Evolutionary conservation across 2,888 invertebrate genomes (phyloP).

Genomic region (Mongoloraphidia duomilia): DNA sequence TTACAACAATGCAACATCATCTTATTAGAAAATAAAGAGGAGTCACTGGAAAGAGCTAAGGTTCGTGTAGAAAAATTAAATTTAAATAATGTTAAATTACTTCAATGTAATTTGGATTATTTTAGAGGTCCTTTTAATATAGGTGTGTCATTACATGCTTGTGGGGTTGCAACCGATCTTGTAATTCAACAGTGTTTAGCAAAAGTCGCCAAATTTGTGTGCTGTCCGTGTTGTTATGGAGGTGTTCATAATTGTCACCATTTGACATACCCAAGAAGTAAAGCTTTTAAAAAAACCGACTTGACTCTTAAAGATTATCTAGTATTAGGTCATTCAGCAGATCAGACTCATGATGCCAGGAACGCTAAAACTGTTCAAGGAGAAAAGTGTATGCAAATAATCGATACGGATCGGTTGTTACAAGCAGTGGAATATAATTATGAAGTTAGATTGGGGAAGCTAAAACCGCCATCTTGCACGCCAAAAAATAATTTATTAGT

Average conservation of each 20-base stretch:
- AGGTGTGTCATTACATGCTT: slow-evolving; percentile 83
- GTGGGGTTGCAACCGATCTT: slow-evolving; percentile 87
- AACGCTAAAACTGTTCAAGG: slow-evolving; percentile 61
- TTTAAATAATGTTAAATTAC: slow-evolving; percentile 59
- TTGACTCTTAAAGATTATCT: slow-evolving; percentile 47
- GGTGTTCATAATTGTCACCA: slow-evolving; percentile 68
- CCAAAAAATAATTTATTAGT: slow-evolving; percentile 83
- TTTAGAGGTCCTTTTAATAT: slow-evolving; percentile 70
- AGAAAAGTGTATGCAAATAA: slow-evolving; percentile 70
- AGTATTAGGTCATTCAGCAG: slow-evolving; percentile 77
- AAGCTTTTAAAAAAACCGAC: slow-evolving; percentile 34
- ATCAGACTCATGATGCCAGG: slow-evolving; percentile 71
- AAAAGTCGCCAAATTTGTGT: slow-evolving; percentile 65
- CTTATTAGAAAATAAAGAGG: slow-evolving; percentile 83
- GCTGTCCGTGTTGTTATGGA: slow-evolving; percentile 93
- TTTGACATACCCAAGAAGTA: slow-evolving; percentile 70
- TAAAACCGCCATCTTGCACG: slow-evolving; percentile 71
- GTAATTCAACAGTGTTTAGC: slow-evolving; percentile 72
- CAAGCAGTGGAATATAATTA: slow-evolving; percentile 66
- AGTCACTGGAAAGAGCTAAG: slow-evolving; percentile 62
- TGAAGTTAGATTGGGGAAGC: slow-evolving; percentile 54
- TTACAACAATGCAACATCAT: slow-evolving; percentile 66
- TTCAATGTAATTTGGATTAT: slow-evolving; percentile 85
- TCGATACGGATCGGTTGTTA: slow-evolving; percentile 72
- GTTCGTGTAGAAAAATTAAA: slow-evolving; percentile 49